Evolutionary conservation across 2,888 invertebrate genomes (phyloP).

Genomic region (Argyresthia albistria): DNA sequence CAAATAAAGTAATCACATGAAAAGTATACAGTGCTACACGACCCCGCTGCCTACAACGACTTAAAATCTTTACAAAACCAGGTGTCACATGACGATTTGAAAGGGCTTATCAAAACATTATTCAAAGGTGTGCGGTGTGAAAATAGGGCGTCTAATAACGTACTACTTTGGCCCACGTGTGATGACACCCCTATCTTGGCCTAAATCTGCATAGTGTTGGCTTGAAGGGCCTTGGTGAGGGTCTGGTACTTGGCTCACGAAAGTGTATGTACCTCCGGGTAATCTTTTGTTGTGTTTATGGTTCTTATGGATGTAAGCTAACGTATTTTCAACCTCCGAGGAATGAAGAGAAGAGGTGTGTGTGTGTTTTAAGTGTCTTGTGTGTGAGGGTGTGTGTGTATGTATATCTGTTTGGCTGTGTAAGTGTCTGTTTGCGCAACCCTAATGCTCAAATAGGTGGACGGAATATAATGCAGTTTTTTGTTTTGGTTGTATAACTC

Average conservation of each 20-base stretch:
- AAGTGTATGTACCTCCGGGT: background rate
- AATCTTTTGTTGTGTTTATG: too few relatives aligned
- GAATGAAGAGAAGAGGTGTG: too few relatives aligned
- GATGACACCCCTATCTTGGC: conserved; percentile 56
- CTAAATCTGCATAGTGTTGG: conserved; percentile 48
- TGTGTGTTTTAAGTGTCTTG: too few relatives aligned
- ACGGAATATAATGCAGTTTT: background rate
- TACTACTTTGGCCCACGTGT: conserved; percentile 33
- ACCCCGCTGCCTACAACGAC: too few relatives aligned
- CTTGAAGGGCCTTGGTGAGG: conserved; percentile 18
- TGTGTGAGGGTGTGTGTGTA: too few relatives aligned
- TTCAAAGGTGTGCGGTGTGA: conserved; percentile 54
- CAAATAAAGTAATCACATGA: too few relatives aligned
- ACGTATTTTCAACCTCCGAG: too few relatives aligned
- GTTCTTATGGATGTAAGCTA: too few relatives aligned
- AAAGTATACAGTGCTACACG: too few relatives aligned
- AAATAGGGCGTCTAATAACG: conserved; percentile 49
- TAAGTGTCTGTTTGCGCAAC: conserved; percentile 1
- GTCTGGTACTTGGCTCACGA: background rate
- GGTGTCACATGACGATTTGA: background rate
- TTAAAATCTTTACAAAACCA: too few relatives aligned
- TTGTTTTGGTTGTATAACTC: too few relatives aligned
- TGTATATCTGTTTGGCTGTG: background rate
- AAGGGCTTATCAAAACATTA: conserved; percentile 32
- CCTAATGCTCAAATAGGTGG: background rate